Conservation (phyloP, 2,888 invertebrate species). For the Psylliodes chrysocephalus region DNA sequence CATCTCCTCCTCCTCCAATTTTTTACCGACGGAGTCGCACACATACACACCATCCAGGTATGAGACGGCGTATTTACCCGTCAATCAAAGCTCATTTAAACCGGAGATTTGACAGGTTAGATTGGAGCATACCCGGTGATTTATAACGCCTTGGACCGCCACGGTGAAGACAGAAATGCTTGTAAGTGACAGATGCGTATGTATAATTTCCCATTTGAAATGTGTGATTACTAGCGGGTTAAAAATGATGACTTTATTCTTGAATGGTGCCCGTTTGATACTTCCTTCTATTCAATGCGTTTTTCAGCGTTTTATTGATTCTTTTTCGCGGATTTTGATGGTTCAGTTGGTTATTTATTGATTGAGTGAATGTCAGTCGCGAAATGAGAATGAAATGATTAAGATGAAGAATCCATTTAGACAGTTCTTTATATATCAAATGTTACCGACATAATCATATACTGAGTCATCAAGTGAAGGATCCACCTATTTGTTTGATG, state of each 20-base stretch:
- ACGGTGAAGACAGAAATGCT: conserved; percentile 60
- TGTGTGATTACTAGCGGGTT: conserved; percentile 59
- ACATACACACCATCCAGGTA: conserved; percentile 36
- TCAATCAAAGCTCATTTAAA: conserved; percentile 65
- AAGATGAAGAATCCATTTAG: background rate
- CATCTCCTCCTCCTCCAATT: conserved; percentile 11
- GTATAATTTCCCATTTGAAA: conserved; percentile 60
- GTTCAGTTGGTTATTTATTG: background rate
- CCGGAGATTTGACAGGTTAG: conserved; percentile 61
- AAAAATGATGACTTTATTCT: conserved; percentile 63
- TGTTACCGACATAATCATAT: too few relatives aligned
- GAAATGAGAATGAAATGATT: background rate
- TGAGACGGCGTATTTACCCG: conserved; percentile 60
- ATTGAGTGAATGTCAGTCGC: background rate
- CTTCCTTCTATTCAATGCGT: background rate
- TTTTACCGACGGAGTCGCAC: background rate
- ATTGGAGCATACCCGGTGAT: conserved; percentile 62
- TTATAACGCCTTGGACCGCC: conserved; percentile 55
- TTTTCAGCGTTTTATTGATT: background rate
- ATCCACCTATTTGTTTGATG: too few relatives aligned
- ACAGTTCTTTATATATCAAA: background rate
- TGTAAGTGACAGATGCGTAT: conserved; percentile 61
- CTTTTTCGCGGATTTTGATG: background rate
- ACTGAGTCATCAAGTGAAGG: too few relatives aligned
- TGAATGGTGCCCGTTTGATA: conserved; percentile 19